These are phyloP conservation scores for Lepidochrysops patricia DNA, from an alignment of 2,888 invertebrate species.

Conservation along the genomic window DNA sequence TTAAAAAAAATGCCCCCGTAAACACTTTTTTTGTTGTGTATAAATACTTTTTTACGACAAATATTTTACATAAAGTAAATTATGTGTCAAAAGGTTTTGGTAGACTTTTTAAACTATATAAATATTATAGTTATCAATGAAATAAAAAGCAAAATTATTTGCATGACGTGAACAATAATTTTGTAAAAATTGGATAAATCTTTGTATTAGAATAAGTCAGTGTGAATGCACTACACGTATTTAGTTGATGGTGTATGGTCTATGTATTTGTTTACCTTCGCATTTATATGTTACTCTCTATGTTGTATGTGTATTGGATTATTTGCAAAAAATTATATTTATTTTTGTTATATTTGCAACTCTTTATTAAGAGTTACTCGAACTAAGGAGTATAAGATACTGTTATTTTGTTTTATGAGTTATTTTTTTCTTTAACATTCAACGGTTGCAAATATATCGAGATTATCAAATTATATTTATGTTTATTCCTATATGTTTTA, in stretches of 20 bases:
- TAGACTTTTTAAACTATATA: too few relatives aligned
- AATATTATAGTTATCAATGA: too few relatives aligned
- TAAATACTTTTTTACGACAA: too few relatives aligned
- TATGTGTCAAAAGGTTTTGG: too few relatives aligned
- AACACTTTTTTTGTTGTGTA: too few relatives aligned
- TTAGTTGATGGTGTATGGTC: conserved; percentile 4
- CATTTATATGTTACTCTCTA: background rate
- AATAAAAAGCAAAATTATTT: too few relatives aligned
- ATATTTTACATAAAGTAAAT: too few relatives aligned
- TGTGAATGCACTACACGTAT: background rate
- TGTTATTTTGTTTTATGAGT: conserved; percentile 21
- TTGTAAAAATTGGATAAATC: background rate
- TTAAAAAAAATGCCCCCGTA: too few relatives aligned
- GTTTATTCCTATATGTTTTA: conserved; percentile 16
- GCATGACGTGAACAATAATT: too few relatives aligned
- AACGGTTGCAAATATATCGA: conserved; percentile 6
- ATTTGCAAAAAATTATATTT: background rate
- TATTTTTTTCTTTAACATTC: conserved; percentile 21
- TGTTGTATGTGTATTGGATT: background rate
- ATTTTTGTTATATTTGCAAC: conserved; percentile 8
- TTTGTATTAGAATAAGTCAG: background rate
- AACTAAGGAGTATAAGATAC: background rate
- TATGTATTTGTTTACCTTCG: conserved; percentile 2
- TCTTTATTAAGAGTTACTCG: background rate
- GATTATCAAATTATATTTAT: conserved; percentile 12